Conservation (phyloP, 2,888 invertebrate genomes). For the Lysandra bellargus region DNA sequence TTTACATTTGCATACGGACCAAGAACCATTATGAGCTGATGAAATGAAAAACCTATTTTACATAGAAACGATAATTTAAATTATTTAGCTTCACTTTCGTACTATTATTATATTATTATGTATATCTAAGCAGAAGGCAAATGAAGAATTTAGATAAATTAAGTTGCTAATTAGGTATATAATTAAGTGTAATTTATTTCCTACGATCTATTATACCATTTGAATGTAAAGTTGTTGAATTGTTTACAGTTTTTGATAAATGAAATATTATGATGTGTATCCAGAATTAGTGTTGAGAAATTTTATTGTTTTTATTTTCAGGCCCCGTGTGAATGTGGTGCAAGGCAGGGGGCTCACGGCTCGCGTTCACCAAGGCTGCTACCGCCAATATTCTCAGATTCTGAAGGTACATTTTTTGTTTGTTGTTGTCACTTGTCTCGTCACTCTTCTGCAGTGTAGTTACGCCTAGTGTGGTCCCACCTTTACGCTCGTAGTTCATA, state of each 20-base stretch:
- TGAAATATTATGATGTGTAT: neutral
- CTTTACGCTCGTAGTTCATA: too few species aligned
- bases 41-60: too few species aligned
- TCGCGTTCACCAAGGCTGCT: neutral
- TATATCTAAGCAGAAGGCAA: too few species aligned
- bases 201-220: neutral
- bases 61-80: too few species aligned
- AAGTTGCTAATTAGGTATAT: too few species aligned
- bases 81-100: too few species aligned
- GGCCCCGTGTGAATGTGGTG: conserved; percentile 9
- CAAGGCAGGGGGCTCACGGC: neutral
- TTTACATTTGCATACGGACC: too few species aligned
- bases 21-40: too few species aligned
- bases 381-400: conserved; percentile 1
- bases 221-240: neutral
- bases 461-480: too few species aligned
- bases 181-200: neutral
- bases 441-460: too few species aligned
- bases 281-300: neutral
- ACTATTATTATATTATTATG: too few species aligned
- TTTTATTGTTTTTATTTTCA: neutral
- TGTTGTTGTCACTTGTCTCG: neutral
- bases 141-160: too few species aligned
- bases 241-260: neutral
- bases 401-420: neutral